Conservation (phyloP, 2,113 vertebrate species). For the Cephalopterus ornatus region DNA sequence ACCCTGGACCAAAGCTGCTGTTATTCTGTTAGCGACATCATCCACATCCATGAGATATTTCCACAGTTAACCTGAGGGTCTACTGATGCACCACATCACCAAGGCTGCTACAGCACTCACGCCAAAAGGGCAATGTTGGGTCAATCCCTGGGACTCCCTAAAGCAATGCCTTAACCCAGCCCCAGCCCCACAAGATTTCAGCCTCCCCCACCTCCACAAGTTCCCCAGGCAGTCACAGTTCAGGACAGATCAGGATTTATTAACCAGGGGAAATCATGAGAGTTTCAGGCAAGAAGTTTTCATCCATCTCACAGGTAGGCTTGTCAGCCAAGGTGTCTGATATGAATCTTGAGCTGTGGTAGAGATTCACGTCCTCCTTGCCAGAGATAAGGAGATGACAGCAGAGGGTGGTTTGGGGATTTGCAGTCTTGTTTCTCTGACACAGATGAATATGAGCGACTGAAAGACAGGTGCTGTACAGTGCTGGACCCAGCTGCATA, state of each 20-base stretch:
- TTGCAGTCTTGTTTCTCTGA: not conserved
- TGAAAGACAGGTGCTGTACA: not conserved
- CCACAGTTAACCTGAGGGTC: not conserved
- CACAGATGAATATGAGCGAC: not conserved
- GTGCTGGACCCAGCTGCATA: not conserved
- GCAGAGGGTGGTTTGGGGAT: not conserved
- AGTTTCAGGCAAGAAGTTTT: not conserved
- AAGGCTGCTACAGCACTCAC: not conserved
- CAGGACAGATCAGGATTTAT: not conserved
- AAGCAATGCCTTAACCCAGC: not conserved
- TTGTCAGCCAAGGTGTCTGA: not conserved
- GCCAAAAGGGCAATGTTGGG: not conserved
- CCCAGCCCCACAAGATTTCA: not conserved
- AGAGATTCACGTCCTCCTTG: not conserved
- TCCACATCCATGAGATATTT: not conserved
- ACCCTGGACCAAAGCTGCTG: not conserved
- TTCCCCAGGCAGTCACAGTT: rapidly evolving
- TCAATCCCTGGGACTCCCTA: not conserved
- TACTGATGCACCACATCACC: not conserved
- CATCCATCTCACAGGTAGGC: not conserved
- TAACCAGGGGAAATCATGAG: not conserved
- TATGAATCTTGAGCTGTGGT: not conserved
- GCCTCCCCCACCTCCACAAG: not conserved
- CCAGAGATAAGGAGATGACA: not conserved
- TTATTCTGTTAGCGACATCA: not conserved